Evolutionary conservation across 2,113 vertebrate genomes (phyloP).

Genomic region (Erinaceus europaeus): DNA sequence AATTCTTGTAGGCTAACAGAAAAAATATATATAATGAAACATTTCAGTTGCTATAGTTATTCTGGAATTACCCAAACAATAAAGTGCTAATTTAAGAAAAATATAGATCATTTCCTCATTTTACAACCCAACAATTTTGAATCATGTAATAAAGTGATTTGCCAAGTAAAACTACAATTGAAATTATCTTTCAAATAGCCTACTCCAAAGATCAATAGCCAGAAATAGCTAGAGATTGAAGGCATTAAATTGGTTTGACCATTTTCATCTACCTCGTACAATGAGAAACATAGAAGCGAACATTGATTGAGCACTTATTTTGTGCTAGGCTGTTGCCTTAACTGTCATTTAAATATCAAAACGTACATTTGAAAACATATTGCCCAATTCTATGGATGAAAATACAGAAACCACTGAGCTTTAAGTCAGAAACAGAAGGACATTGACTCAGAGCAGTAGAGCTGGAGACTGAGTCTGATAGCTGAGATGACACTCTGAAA

Average conservation of each 20-base stretch:
- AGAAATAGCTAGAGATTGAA: background rate
- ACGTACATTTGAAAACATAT: background rate
- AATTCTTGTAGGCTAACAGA: slow-evolving; percentile 64
- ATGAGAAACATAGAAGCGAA: background rate
- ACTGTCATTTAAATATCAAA: background rate
- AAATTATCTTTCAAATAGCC: background rate
- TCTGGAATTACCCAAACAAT: background rate
- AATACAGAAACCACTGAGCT: background rate
- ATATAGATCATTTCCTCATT: slow-evolving; percentile 22
- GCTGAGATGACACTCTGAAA: background rate
- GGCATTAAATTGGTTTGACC: background rate
- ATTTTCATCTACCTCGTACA: background rate
- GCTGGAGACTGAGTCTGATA: background rate
- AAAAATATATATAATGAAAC: slow-evolving; percentile 55
- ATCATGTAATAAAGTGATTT: slow-evolving; percentile 65
- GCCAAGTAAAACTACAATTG: background rate
- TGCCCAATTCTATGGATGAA: background rate
- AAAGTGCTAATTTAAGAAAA: background rate
- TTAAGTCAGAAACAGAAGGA: background rate
- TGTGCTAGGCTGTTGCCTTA: background rate
- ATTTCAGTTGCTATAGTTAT: background rate
- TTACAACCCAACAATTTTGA: slow-evolving; percentile 33
- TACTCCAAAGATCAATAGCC: background rate
- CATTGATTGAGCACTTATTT: background rate
- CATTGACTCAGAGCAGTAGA: background rate